These are phyloP conservation scores for Euleptes europaea DNA, from an alignment of 2,113 vertebrate genomes.

Conservation along the genomic window DNA sequence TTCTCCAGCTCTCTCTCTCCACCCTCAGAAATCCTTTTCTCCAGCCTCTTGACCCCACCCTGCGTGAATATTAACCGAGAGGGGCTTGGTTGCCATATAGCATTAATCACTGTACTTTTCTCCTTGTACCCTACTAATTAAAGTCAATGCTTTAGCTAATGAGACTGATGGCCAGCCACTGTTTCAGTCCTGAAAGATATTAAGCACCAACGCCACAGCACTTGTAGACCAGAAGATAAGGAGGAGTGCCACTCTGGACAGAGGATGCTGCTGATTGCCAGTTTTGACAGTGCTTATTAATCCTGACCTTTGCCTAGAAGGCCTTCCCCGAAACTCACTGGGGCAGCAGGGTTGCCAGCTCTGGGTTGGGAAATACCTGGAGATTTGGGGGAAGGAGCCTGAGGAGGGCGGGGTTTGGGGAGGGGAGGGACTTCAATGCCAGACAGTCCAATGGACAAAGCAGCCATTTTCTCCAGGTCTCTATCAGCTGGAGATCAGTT, in stretches of 20 bases:
- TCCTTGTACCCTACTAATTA: not conserved
- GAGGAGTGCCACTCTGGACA: not conserved
- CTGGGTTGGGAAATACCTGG: too few species aligned
- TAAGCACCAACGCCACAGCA: not conserved
- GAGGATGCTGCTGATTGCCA: not conserved
- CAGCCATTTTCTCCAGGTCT: too few species aligned
- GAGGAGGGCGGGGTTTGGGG: too few species aligned
- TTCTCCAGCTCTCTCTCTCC: not conserved
- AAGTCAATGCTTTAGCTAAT: not conserved
- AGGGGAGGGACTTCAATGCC: too few species aligned
- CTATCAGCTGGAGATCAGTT: too few species aligned
- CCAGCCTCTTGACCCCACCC: not conserved
- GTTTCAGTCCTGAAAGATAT: accelerated
- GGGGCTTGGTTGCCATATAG: not conserved
- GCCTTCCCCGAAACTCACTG: not conserved
- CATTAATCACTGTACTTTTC: not conserved
- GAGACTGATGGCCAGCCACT: accelerated
- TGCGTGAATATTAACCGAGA: not conserved
- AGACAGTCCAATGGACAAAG: too few species aligned
- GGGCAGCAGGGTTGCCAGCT: too few species aligned
- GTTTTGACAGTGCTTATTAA: not conserved
- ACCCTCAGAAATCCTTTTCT: accelerated
- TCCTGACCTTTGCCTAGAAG: not conserved
- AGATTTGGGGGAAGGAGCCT: too few species aligned
- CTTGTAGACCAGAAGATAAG: not conserved